Percentiles rank a stretch among this genome's conserved stretches.
Evolutionary conservation across 2,797 vertebrate genomes (phyloP).

Genomic region (Mus minutoides): DNA sequence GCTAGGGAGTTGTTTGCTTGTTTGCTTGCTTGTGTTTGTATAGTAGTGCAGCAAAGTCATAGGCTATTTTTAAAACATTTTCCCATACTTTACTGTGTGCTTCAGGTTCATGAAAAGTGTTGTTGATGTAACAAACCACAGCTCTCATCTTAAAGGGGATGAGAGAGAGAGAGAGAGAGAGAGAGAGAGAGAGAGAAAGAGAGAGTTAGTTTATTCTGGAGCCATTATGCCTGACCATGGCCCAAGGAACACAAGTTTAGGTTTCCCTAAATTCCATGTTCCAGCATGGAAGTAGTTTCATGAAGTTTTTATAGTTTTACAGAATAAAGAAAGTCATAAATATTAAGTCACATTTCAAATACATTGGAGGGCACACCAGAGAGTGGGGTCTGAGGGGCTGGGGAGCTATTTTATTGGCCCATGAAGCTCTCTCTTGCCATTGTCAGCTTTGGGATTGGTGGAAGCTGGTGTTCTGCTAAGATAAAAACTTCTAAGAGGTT

Average conservation of each 20-base stretch:
- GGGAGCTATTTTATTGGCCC: neutral
- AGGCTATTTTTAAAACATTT: constrained; percentile 13
- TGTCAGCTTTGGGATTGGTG: neutral
- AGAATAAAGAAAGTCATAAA: neutral
- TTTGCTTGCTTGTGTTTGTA: neutral
- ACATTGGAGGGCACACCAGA: neutral
- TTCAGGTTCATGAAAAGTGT: constrained; percentile 12
- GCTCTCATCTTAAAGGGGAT: neutral
- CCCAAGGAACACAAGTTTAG: neutral
- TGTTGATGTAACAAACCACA: neutral
- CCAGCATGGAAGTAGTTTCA: neutral
- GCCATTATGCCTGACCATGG: too few relatives aligned
- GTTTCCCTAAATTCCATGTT: too few relatives aligned
- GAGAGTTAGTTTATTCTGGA: neutral
- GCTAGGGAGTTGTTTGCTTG: neutral
- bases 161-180: neutral
- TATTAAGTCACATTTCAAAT: neutral
- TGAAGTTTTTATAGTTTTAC: neutral
- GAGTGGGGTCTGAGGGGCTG: neutral
- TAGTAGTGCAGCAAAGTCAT: neutral
- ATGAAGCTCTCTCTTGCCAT: neutral
- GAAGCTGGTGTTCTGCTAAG: neutral
- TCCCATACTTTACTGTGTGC: neutral
- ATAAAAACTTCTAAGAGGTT: neutral
- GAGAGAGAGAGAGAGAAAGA: too few relatives aligned